These are phyloP conservation scores for Heliconius ismenius DNA, from an alignment of 2,888 invertebrate species.

Conservation along the genomic window DNA sequence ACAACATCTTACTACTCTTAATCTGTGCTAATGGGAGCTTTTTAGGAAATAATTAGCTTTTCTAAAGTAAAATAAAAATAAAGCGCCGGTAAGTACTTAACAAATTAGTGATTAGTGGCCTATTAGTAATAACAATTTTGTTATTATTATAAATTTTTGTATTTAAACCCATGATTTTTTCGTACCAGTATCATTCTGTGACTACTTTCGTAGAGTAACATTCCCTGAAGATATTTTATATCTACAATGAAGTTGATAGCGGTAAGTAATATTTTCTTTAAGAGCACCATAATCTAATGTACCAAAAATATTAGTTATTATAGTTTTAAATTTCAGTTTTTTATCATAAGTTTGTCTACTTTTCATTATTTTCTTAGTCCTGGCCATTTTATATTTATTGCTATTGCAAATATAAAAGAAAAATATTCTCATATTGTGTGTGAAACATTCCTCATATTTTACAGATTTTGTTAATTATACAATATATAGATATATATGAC, in stretches of 20 bases:
- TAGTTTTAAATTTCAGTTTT: not conserved
- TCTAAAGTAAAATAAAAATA: not conserved
- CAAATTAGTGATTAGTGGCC: not conserved
- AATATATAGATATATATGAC: too few species aligned
- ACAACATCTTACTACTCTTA: not conserved
- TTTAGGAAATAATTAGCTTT: not conserved
- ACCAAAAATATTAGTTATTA: not conserved
- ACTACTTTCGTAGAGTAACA: not conserved
- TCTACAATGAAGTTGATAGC: constrained; percentile 4
- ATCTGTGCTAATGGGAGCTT: not conserved
- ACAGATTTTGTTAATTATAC: not conserved
- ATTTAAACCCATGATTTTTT: not conserved
- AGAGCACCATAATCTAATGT: not conserved
- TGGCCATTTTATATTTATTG: not conserved
- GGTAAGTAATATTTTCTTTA: constrained; percentile 4
- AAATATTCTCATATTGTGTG: not conserved
- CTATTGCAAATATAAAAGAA: not conserved
- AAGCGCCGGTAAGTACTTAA: not conserved
- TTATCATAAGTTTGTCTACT: too few species aligned
- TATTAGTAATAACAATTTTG: not conserved
- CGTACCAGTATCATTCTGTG: not conserved
- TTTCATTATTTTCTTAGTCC: too few species aligned
- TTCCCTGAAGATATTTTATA: not conserved
- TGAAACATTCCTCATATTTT: not conserved
- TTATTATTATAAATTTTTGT: not conserved